These are phyloP conservation scores for Telmatochromis bifrenatus DNA, from an alignment of 2,113 vertebrate species.

Conservation along the genomic window DNA sequence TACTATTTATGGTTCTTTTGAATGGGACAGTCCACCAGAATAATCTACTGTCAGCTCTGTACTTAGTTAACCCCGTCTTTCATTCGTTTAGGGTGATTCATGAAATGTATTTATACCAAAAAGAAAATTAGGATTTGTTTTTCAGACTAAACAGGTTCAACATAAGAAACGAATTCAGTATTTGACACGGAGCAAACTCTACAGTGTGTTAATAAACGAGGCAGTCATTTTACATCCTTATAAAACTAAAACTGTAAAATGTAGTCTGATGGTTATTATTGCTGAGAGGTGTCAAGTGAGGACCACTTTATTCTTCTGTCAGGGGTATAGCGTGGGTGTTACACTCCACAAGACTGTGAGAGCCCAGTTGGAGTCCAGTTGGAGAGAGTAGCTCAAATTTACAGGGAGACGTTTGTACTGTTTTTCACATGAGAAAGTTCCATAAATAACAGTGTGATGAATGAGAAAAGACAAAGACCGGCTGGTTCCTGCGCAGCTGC, in stretches of 20 bases:
- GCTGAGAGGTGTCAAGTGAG: not conserved
- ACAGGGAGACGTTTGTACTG: not conserved
- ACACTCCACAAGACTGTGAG: not conserved
- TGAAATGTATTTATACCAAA: not conserved
- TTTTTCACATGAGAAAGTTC: not conserved
- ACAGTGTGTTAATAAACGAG: not conserved
- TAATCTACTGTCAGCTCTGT: not conserved
- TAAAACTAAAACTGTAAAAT: not conserved
- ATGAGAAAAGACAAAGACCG: not conserved
- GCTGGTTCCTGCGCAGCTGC: not conserved
- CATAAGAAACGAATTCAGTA: not conserved
- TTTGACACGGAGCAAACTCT: not conserved
- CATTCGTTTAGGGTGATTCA: not conserved
- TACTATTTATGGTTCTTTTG: not conserved
- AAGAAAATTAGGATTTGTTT: fast-evolving
- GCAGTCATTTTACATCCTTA: not conserved
- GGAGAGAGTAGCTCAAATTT: not conserved
- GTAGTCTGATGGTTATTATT: not conserved
- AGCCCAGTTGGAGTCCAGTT: not conserved
- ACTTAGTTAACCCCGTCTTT: not conserved
- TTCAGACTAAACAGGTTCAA: not conserved
- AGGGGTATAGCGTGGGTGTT: not conserved
- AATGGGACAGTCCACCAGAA: not conserved
- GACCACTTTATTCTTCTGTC: not conserved
- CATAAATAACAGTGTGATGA: not conserved